Base-by-base conservation (phyloP, 2,113 vertebrate genomes). In the Hippotragus niger region DNA sequence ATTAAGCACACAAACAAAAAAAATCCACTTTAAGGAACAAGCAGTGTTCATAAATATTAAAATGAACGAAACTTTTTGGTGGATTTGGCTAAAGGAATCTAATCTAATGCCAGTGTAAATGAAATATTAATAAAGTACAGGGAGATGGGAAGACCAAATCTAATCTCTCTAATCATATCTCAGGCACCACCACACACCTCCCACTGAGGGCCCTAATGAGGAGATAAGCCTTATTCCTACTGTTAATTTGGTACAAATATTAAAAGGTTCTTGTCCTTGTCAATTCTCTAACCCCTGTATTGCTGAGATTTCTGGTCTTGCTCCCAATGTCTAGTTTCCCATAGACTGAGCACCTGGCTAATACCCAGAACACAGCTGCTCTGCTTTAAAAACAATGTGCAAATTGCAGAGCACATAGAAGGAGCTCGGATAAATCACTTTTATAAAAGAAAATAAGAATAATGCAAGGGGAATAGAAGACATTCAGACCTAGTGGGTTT, bases 91-190 rank as follows among this genome's bases (percentile, higher is more conserved):
- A 98, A 97, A 96, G 55, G 90, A 97, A 98, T 98, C 93, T 98
- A 98, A 98, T 97, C 91, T 98, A 99, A 98, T 98, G 81, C 95
- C 58, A 90, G 96, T 88, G 74, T 97, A 98, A 98, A 98, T 97
- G 78, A 98, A 99, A 98, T 95, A 98, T 97, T 98, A 99, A 98
- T 97, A 97, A 99, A 95, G 83, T 95, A 43, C 9, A 96, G 85
- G 50, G 81, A 94, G 93, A 98, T 57, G 83, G 95, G 88, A 82
- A 98, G 94, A 92, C 80, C 94, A 97, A 86, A 45, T 98, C 98
- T 98, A 97, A 98, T 98, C 96, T 98, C 95, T 96, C 91, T 99
- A 97, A 98, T 98, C 95, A 58, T 21, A 33, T 97, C 76, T 98
- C 29, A 52, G 92, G 92, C 94, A 97, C 62, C 29, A 96, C 71